Base-by-base conservation (phyloP, 2,113 vertebrate species). In the Leptocoma aspasia region DNA sequence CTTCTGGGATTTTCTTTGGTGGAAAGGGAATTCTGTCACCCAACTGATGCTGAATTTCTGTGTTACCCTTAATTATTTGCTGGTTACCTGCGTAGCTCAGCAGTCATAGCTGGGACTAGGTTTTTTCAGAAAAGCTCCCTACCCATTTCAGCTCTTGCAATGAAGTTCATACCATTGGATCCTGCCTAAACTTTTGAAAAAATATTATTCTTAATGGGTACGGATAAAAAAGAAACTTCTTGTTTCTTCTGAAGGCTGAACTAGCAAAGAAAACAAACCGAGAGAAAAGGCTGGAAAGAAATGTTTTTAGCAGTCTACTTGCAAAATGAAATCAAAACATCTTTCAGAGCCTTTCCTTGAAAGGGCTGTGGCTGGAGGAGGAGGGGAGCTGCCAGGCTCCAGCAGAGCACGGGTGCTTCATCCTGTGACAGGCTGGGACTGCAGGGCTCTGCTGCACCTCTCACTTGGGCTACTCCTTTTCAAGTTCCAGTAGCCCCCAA, bases 251-350 rank as follows among this genome's bases (percentile, higher is more conserved):
- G 57, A 78, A 92, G 68, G n/a, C 68, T 75, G 72, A 81, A 83
- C 68, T 42, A 94, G 92, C 52, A 93, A 94, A 81, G 88, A 90
- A 90, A 96, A 93, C 52, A 95, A 95, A 89, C 82, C 53, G 56
- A 35, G 60, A 94, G 60, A 84, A 86, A 86, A 93, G 82, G 41
- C 86, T 71, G 76, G 69, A 75, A 78, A 96, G 31, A 93, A 90
- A 81, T 50, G 49, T 69, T 93, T 96, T 89, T 75, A 90, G 85
- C 47, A 75, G 44, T 50, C 83, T 94, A 82, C 94, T 47, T 92
- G 72, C n/a, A 86, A 94, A 95, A 70, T 56, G 45, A 76, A 95
- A 90, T 81, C 57, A 41, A 91, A 97, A 96, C 35, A 49, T 83
- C 44, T 73, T 82, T 54, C 91, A 82, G 61, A 84, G 50, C 30